Percentiles rank a stretch among this genome's conserved stretches.
Evolutionary conservation across 2,888 invertebrate genomes (phyloP).

Genomic region (Zhengitettix transpicula): DNA sequence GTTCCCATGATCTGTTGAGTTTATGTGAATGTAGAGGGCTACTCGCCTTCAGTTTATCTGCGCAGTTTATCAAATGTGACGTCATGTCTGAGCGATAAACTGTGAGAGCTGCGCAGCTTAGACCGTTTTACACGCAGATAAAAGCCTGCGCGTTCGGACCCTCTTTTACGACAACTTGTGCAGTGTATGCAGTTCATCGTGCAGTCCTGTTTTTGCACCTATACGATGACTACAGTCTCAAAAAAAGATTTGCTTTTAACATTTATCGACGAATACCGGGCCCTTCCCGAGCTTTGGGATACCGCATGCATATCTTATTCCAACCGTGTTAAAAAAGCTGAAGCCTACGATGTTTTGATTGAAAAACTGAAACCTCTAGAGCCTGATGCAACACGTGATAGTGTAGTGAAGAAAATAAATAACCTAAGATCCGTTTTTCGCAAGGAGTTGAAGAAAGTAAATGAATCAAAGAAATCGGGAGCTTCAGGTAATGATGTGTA

Average conservation of each 20-base stretch:
- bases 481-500: neutral
- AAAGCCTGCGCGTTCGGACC: neutral
- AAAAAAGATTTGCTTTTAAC: neutral
- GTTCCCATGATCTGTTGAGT: too few relatives aligned
- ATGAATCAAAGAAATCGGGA: too few relatives aligned
- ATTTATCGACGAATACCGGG: neutral
- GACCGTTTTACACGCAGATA: too few relatives aligned
- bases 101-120: neutral
- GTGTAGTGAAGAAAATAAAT: too few relatives aligned
- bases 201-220: neutral
- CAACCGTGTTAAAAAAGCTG: neutral
- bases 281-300: neutral
- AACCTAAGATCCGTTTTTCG: too few relatives aligned
- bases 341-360: too few relatives aligned
- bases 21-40: too few relatives aligned
- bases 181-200: neutral
- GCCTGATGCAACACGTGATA: too few relatives aligned
- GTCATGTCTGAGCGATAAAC: conserved; percentile 1
- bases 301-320: neutral
- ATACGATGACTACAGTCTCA: neutral
- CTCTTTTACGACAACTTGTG: neutral
- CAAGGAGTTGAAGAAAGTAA: too few relatives aligned
- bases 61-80: neutral
- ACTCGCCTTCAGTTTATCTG: neutral
- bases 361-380: too few relatives aligned